These are phyloP conservation scores for Limnephilus lunatus DNA, from an alignment of 2,888 invertebrate genomes.

Conservation along the genomic window DNA sequence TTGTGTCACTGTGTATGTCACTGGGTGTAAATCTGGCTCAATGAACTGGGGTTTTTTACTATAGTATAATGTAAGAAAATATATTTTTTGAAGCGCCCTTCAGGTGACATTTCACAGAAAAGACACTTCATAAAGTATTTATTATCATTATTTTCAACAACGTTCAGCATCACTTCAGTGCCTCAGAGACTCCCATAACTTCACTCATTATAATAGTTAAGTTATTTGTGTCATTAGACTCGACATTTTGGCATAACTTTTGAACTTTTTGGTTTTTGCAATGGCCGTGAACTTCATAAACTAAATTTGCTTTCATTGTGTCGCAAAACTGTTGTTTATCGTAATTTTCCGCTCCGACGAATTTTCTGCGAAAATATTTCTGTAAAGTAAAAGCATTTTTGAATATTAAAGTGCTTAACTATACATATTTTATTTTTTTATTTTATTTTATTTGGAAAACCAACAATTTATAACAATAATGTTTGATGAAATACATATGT, in stretches of 20 bases:
- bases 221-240: background rate
- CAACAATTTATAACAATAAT: too few species aligned
- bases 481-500: too few species aligned
- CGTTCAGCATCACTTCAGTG: background rate
- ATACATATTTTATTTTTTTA: too few species aligned
- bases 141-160: background rate
- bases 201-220: background rate
- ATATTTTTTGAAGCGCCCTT: background rate
- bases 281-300: background rate
- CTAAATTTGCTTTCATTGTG: conserved; percentile 2
- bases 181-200: background rate
- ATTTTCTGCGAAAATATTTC: background rate
- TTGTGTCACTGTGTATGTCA: too few species aligned
- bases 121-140: background rate
- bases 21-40: too few species aligned
- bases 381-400: background rate
- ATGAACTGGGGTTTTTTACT: too few species aligned
- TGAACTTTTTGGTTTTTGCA: background rate
- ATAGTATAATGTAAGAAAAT: too few species aligned
- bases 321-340: background rate
- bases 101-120: background rate
- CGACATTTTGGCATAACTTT: background rate
- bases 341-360: background rate
- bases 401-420: background rate
- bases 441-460: too few species aligned